phyloP scores from a whole-genome alignment of 2,797 vertebrate species.

The Sylvilagus floridanus region DNA sequence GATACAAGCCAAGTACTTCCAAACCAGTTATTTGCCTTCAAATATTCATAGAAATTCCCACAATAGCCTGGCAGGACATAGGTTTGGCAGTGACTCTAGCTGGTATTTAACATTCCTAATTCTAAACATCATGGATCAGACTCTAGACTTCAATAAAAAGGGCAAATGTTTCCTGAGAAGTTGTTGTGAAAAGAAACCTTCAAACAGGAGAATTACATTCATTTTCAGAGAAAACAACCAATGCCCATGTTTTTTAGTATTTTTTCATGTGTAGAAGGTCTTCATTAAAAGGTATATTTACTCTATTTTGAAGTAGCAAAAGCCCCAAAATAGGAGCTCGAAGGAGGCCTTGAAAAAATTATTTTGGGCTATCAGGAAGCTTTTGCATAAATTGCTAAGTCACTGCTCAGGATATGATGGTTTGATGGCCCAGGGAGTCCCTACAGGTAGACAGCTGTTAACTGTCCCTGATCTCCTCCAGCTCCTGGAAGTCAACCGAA shows the following conservation, averaged over 20 bases:
- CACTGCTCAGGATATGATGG: slow-evolving; percentile 34
- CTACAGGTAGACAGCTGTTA: slow-evolving; percentile 81
- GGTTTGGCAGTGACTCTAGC: slow-evolving; percentile 50
- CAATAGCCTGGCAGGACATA: slow-evolving; percentile 43
- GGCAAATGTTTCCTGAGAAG: slow-evolving; percentile 54
- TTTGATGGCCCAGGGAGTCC: slow-evolving; percentile 69
- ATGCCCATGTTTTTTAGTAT: neutral
- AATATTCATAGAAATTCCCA: slow-evolving; percentile 66
- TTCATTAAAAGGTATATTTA: slow-evolving; percentile 27
- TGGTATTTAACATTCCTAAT: slow-evolving; percentile 53
- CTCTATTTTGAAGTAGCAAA: slow-evolving; percentile 18
- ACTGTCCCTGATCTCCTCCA: slow-evolving; percentile 60
- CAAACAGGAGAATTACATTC: slow-evolving; percentile 9
- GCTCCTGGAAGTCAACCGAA: slow-evolving; percentile 77
- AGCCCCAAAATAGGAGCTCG: neutral
- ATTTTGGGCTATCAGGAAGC: slow-evolving; percentile 54
- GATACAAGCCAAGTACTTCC: slow-evolving; percentile 28
- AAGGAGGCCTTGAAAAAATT: neutral
- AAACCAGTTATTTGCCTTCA: slow-evolving; percentile 56
- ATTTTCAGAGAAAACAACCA: slow-evolving; percentile 59
- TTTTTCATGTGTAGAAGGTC: slow-evolving; percentile 45
- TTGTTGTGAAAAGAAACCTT: slow-evolving; percentile 43
- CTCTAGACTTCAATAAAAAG: slow-evolving; percentile 54
- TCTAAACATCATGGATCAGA: slow-evolving; percentile 20
- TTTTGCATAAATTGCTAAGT: slow-evolving; percentile 67